Percentiles rank a stretch among this genome's conserved stretches.
phyloP scores from a whole-genome alignment of 2,888 invertebrate genomes.

The Yponomeuta cagnagella region DNA sequence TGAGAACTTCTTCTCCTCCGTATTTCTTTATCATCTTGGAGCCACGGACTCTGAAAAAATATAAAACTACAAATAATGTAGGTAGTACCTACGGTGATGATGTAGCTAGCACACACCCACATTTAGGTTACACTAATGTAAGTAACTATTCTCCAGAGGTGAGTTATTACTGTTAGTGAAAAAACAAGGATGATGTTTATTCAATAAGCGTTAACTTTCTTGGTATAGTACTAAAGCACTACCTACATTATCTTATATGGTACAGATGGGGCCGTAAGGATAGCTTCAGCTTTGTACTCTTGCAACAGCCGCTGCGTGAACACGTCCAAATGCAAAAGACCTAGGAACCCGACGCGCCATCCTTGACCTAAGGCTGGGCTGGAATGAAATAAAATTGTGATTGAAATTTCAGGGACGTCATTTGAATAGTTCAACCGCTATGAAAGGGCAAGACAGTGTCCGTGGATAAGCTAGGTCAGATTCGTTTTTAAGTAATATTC shows the following conservation, averaged over 20 bases:
- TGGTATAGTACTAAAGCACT: conserved; percentile 4
- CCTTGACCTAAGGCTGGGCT: conserved; percentile 93
- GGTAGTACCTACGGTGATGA: no score
- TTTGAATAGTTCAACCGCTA: no score
- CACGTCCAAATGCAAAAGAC: conserved; percentile 91
- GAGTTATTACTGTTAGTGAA: no score
- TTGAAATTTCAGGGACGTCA: no score
- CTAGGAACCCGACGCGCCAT: conserved; percentile 91
- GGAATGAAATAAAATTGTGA: conserved; percentile 24
- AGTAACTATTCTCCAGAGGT: no score
- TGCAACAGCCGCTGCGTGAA: conserved; percentile 90
- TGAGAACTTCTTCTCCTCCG: conserved; percentile 74
- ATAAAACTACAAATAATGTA: background rate
- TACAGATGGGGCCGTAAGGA: conserved; percentile 90
- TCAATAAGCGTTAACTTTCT: no score
- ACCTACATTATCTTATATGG: conserved; percentile 82
- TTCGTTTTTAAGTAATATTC: no score
- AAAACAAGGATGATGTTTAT: no score
- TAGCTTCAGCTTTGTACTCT: conserved; percentile 87
- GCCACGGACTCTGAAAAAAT: conserved; percentile 80
- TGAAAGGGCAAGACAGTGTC: no score
- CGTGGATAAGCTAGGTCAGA: no score
- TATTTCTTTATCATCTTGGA: conserved; percentile 81
- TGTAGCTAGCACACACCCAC: background rate
- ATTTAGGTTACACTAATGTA: background rate